Conservation (phyloP, 2,113 vertebrate species). For the Cichladusa arquata region DNA sequence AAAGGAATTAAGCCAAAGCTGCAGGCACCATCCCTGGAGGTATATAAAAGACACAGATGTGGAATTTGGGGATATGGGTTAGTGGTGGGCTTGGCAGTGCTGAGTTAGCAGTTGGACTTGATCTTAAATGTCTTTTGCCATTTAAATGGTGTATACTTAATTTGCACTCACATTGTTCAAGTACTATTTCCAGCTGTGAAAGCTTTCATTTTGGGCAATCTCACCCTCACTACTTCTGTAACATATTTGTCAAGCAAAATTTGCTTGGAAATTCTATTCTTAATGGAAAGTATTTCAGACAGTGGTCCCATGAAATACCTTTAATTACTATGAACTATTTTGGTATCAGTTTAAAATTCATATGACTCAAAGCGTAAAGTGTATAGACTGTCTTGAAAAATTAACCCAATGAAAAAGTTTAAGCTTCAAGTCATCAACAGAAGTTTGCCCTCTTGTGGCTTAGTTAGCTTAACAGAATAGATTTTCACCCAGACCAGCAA, state of each 20-base stretch:
- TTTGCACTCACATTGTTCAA: neutral
- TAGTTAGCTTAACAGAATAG: neutral
- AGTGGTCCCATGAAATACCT: neutral
- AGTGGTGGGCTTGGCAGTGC: neutral
- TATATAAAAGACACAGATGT: neutral
- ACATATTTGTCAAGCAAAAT: neutral
- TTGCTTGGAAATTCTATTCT: neutral
- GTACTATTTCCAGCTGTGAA: neutral
- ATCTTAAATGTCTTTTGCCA: neutral
- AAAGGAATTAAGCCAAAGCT: neutral
- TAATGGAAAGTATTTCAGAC: neutral
- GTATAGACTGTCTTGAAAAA: neutral
- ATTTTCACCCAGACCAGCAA: neutral
- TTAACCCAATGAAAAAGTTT: neutral
- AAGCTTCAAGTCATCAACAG: neutral
- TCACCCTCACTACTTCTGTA: neutral
- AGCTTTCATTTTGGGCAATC: neutral
- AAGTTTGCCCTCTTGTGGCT: conserved; percentile 59
- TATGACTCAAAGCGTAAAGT: neutral
- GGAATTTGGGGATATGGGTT: too few species aligned
- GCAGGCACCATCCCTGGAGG: neutral
- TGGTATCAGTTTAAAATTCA: neutral
- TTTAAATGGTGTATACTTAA: neutral
- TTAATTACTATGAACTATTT: neutral
- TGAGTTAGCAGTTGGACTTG: neutral